phyloP scores from a whole-genome alignment of 2,113 vertebrate species.

The Rhadina sibilatrix region DNA sequence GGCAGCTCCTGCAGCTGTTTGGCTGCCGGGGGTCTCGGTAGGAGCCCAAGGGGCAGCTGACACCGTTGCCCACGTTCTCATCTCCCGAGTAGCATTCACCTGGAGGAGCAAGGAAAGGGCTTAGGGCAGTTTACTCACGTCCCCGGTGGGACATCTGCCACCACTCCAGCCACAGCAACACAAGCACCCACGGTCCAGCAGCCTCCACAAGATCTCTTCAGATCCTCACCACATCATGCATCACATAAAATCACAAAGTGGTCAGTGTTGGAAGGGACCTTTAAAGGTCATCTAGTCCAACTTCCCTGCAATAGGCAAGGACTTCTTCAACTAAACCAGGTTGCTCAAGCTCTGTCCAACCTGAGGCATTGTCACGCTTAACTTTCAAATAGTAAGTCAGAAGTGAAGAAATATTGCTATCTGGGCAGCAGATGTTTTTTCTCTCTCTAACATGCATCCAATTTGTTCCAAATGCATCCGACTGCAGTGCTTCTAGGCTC shows the following conservation, averaged over 20 bases:
- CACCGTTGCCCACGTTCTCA: constrained; percentile 57
- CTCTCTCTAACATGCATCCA: background rate
- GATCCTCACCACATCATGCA: background rate
- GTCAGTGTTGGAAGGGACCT: background rate
- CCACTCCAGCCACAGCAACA: background rate
- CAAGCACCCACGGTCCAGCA: background rate
- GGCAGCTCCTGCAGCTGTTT: constrained; percentile 75
- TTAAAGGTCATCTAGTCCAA: background rate
- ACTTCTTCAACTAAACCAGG: background rate
- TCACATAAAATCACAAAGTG: background rate
- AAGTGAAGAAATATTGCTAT: background rate
- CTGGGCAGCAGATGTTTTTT: background rate
- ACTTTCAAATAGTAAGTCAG: background rate
- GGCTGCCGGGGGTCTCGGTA: constrained; percentile 75
- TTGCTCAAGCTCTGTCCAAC: background rate
- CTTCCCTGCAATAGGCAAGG: background rate
- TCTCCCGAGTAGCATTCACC: constrained; percentile 87
- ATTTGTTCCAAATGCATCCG: background rate
- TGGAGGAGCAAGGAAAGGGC: constrained; percentile 24
- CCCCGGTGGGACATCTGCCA: fast-evolving
- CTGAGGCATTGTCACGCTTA: background rate
- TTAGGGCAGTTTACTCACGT: background rate
- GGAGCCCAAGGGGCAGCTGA: constrained; percentile 75
- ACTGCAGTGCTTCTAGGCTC: background rate
- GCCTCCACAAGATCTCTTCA: background rate